Conservation (phyloP, 92 coral and sea anemone species). For the Pocillopora grandis region DNA sequence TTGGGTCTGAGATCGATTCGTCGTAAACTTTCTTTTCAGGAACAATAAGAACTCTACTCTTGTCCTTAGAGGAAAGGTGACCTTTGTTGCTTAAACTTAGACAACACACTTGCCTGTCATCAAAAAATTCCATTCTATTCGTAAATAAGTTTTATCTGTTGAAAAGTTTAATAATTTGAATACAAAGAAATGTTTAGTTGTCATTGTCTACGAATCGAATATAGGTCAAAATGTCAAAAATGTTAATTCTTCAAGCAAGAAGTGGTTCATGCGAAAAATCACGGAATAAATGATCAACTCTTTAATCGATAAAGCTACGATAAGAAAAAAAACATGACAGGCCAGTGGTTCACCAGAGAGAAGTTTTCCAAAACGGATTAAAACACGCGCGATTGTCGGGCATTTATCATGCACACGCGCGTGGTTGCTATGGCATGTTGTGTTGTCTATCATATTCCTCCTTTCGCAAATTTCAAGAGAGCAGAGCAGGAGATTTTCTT, state of each 20-base stretch:
- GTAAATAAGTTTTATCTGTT: neutral
- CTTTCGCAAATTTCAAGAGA: neutral
- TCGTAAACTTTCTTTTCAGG: no score
- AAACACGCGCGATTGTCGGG: neutral
- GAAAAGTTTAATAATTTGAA: neutral
- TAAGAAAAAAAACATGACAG: no score
- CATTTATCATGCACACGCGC: slow-evolving; percentile 17
- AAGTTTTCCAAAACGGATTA: neutral
- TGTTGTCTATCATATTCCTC: slow-evolving; percentile 7
- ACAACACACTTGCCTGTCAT: neutral
- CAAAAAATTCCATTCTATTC: neutral
- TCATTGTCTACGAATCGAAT: neutral
- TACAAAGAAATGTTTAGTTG: neutral
- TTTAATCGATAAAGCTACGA: neutral
- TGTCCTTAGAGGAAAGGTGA: no score
- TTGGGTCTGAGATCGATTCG: no score
- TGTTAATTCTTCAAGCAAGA: neutral
- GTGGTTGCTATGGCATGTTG: slow-evolving; percentile 34
- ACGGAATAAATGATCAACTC: neutral
- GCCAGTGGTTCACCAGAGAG: neutral
- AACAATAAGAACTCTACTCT: no score
- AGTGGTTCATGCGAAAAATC: slow-evolving; percentile 4
- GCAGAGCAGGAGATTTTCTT: neutral
- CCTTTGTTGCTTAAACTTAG: neutral
- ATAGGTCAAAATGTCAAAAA: slow-evolving; percentile 22